A percentile compares a stretch with the other conserved stretches of the same genome.
These are phyloP conservation scores for Aphaenogaster floridana DNA, from an alignment of 1,140 invertebrate species.

Conservation along the genomic window DNA sequence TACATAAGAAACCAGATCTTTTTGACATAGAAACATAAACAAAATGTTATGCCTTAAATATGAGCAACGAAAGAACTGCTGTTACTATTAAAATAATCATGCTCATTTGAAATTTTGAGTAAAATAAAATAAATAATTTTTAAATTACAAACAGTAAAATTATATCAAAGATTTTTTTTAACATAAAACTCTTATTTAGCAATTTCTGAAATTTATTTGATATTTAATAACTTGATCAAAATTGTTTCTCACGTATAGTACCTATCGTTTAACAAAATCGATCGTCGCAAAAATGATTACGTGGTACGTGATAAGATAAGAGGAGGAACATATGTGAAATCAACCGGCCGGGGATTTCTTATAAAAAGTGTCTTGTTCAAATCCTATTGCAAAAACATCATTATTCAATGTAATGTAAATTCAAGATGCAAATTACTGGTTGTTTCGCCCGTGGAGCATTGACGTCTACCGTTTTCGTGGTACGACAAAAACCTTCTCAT, in stretches of 20 bases:
- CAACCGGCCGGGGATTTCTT: background rate
- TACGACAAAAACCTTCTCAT: constrained; percentile 48
- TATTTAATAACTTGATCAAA: background rate
- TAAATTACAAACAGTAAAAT: background rate
- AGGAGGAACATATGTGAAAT: constrained; percentile 31
- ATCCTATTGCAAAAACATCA: constrained; percentile 42
- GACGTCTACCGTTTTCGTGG: constrained; percentile 38
- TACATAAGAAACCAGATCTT: background rate
- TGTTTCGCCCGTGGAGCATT: constrained; percentile 23
- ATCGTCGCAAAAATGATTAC: constrained; percentile 18
- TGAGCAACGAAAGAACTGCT: background rate
- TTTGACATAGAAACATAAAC: background rate
- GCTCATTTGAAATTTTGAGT: background rate
- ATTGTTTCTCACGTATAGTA: background rate
- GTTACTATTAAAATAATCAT: background rate
- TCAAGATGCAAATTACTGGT: constrained; percentile 56
- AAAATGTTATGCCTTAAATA: background rate
- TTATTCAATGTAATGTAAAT: constrained; percentile 62
- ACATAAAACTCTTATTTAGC: background rate
- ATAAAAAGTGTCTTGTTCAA: constrained; percentile 39
- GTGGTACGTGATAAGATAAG: background rate
- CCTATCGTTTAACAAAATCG: background rate
- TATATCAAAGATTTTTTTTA: background rate
- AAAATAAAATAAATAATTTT: background rate
- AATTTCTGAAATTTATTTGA: background rate